A percentile compares a stretch with the other conserved stretches of the same genome.
These are phyloP conservation scores for Hedya salicella DNA, from an alignment of 2,888 invertebrate species.

Conservation along the genomic window DNA sequence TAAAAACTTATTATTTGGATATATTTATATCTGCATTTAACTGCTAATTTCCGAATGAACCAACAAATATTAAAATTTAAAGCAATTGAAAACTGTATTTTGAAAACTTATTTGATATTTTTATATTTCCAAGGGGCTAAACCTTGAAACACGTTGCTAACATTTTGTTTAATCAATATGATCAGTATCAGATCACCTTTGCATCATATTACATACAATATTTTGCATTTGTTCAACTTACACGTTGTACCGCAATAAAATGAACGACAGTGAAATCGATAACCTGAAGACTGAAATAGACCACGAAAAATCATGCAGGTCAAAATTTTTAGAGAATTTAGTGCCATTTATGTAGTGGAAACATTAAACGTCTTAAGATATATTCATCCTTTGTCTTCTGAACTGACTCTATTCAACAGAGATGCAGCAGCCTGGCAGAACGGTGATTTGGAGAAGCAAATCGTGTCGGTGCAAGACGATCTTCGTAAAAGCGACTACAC, in stretches of 20 bases:
- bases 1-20: not conserved
- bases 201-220: not conserved
- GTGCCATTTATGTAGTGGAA: not conserved
- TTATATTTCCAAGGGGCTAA: not conserved
- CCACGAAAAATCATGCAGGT: constrained; percentile 80
- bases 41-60: no score
- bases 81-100: no score
- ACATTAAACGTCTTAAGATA: not conserved
- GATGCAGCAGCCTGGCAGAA: constrained; percentile 81
- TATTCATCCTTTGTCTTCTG: constrained; percentile 1
- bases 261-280: constrained; percentile 80
- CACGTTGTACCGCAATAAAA: constrained; percentile 47
- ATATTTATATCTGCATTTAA: not conserved
- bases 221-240: constrained; percentile 7
- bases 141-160: constrained; percentile 47
- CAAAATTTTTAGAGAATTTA: constrained; percentile 24
- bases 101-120: not conserved
- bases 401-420: constrained; percentile 52
- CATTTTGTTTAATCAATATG: constrained; percentile 56
- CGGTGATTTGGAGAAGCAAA: constrained; percentile 77
- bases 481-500: constrained; percentile 71
- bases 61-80: no score
- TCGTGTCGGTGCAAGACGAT: constrained; percentile 75
- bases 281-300: constrained; percentile 76
- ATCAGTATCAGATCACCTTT: constrained; percentile 3